Base-by-base conservation (phyloP, 2,113 vertebrate genomes). In the Candoia aspera region DNA sequence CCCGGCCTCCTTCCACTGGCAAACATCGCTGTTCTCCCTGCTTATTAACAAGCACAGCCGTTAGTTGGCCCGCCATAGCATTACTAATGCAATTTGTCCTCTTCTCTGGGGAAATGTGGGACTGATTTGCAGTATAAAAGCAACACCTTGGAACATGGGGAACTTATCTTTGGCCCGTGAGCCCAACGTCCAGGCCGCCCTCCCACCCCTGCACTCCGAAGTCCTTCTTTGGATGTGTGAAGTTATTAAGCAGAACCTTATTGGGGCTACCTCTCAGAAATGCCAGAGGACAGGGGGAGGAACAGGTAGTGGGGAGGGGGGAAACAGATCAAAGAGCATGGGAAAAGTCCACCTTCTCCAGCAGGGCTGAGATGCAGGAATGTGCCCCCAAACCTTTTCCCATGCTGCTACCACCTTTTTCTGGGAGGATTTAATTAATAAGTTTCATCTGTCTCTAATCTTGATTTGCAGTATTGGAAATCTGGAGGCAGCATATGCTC, bases 71-170 rank as follows among this genome's bases (percentile, higher is more conserved):
- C 49, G 88, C 73, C 93, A 42, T 83, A 58, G 86, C 91, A 62
- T 59, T 89, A 55, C 84, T 92, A 54, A 93, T 1, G 0, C 73
- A 54, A 90, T 94, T 94, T 95, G 92, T 96, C 91, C 90, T 95
- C 90, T 86, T 60, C 21, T 23, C 90, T 54, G 68, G 84, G 91
- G 86, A 58, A 95, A 92, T 15, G 2, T 94, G 94, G 64, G 37
- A 93, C 68, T 95, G 92, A 95, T 96, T 95, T 94, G 57, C 84
- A 46, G 0, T 46, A 88, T 88, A 92, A 92, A 94, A 96, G 91
- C 85, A 94, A 93, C 90, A 93, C 91, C 84, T 92, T 58, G 5
- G 84, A 89, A 86, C 95, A 93, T 90, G 92, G 49, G 58, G 93
- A 96, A 94, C 54, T 29, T 29, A 96, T 92, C 92, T 87, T 90